Evolutionary conservation across 2,797 vertebrate genomes (phyloP).

Genomic region (Platyrinchus mystaceus): DNA sequence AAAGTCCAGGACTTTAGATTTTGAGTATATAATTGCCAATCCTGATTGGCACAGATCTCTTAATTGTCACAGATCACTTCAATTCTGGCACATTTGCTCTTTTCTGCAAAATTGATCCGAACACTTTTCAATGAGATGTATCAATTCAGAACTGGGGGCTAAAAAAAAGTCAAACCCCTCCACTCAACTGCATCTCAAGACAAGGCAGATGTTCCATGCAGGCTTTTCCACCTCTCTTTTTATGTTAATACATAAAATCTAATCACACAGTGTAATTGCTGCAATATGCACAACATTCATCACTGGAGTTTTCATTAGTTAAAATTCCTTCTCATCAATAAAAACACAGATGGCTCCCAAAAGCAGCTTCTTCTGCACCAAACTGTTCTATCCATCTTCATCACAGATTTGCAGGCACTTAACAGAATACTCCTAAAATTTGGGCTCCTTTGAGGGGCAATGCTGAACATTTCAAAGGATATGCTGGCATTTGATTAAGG

Average conservation of each 20-base stretch:
- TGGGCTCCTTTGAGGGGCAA: background rate
- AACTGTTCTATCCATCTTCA: background rate
- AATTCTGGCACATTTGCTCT: background rate
- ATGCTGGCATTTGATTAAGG: background rate
- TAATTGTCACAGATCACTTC: background rate
- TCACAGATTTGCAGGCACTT: background rate
- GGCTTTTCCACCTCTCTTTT: background rate
- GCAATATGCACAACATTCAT: background rate
- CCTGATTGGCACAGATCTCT: too few species aligned
- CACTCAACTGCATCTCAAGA: background rate
- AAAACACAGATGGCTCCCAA: conserved; percentile 42
- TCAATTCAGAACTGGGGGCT: background rate
- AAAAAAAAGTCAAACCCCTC: background rate
- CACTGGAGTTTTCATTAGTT: conserved; percentile 23
- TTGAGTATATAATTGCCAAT: background rate
- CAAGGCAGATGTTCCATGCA: background rate
- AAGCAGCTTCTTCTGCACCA: background rate
- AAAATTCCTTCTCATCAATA: conserved; percentile 27
- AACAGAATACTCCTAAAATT: background rate
- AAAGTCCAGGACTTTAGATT: background rate
- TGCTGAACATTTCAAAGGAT: background rate
- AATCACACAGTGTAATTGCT: background rate
- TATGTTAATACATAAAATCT: background rate
- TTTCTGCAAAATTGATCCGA: background rate
- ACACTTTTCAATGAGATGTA: background rate